Base-by-base conservation (phyloP, 2,888 invertebrate genomes). In the Oxycera nigricornis region DNA sequence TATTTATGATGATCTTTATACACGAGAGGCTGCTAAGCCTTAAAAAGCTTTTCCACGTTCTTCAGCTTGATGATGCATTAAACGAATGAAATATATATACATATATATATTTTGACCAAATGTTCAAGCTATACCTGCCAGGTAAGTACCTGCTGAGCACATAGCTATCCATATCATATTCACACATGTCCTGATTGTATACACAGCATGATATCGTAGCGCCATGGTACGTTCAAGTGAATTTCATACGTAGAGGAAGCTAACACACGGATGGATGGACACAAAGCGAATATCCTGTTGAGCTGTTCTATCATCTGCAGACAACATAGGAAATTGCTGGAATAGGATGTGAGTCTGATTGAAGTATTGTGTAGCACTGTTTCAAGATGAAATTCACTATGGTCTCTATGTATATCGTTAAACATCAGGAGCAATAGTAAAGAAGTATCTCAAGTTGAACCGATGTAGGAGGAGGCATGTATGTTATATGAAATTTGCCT, bases 201-300 rank as follows among this genome's bases (percentile, higher is more conserved):
- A 46, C 14, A 14, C 14, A 14, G 6, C 46, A 46, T 14, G 46
- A 3, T 46, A 46, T 46, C 46, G 14, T 46, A 46, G 3, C 3
- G 14, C 17, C 6, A 46, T n/a, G 17, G 46, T 46, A 46, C 17
- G n/a, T 46, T 46, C 46, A 46, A 17, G 46, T 46, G 14, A 46
- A 46, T 46, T 46, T 46, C 17, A 14, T 11, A 46, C 46, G 46
- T 17, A 46, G 14, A 14, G 46, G 14, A 17, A 11, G 46, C 22
- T 9, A 22, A 55, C 24, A 55, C 7, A 22, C 11, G 52, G 52
- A 55, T 22, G 52, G 22, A 55, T 55, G 52, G 52, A 55, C 52
- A 55, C 52, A 55, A 55, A 55, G 52, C 24, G 52, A 55, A 55
- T 55, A 55, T 11, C 52, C 52, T 55, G 52, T 55, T 22, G 52